Base-by-base conservation (phyloP, 2,113 vertebrate genomes). In the Emydocephalus ijimae region DNA sequence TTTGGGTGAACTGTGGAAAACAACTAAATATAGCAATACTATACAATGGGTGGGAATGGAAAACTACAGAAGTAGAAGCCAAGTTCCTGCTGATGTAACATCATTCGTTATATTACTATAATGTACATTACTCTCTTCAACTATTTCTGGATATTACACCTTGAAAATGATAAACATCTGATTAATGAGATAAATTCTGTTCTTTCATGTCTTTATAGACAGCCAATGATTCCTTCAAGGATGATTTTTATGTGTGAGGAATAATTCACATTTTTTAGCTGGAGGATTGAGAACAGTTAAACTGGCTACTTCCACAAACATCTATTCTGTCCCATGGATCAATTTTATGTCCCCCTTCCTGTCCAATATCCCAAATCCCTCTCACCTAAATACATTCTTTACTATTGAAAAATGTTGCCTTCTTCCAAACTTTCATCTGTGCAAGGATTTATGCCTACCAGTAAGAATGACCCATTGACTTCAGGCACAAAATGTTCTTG, bases 21-120 rank as follows among this genome's bases (percentile, higher is more conserved):
- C 96, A 97, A 96, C 98, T 98, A 98, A 98, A 98, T 97, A 97
- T 97, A 98, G 97, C 94, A 69, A 61, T 92, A 95, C 96, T 96
- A 96, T 96, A 96, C 95, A 94, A 96, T 97, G 97, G 97, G 97
- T 97, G 96, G 97, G 96, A 96, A 96, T 97, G 97, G 97, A 98
- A 98, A 98, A 97, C 96, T 97, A 96, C 97, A 96, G 97, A 96
- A 96, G 95, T 94, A 96, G 96, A 95, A 95, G 96, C 94, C 54
- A 95, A 97, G 95, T 96, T 96, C 96, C 96, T 93, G 95, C 95
- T 96, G 94, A 94, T 96, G 94, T 96, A 96, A 97, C 96, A 94
- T 98, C 97, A 98, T 96, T 96, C 96, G 92, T 97, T 96, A 97
- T 97, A 97, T 97, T 96, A 96, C 97, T 96, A 92, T 97, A 97